These are phyloP conservation scores for Rhynchophorus ferrugineus DNA, from an alignment of 1,140 invertebrate genomes.

Conservation along the genomic window DNA sequence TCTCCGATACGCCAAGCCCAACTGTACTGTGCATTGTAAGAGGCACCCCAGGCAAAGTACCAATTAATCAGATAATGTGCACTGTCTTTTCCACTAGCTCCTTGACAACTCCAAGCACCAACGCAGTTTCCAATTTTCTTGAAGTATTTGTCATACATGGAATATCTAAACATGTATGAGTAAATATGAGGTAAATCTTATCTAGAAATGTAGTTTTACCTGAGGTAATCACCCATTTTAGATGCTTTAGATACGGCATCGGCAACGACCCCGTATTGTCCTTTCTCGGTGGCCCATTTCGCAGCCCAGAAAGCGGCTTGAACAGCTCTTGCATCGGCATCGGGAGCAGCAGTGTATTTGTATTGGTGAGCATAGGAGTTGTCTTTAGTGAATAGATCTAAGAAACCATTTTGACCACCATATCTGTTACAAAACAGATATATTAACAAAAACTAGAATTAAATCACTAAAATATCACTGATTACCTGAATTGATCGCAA, in stretches of 20 bases:
- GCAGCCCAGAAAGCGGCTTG: conserved; percentile 24
- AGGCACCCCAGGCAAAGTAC: conserved; percentile 22
- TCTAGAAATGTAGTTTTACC: not conserved
- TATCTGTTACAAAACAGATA: not conserved
- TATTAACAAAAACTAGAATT: not conserved
- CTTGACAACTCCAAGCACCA: conserved; percentile 11
- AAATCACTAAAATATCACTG: conserved; percentile 1
- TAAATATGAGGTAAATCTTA: too few species aligned
- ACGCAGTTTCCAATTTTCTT: conserved; percentile 15
- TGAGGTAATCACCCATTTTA: conserved; percentile 23
- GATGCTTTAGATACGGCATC: conserved; percentile 16
- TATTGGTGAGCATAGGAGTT: conserved; percentile 18
- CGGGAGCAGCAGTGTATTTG: conserved; percentile 23
- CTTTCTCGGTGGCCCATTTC: conserved; percentile 22
- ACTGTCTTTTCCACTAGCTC: conserved; percentile 18
- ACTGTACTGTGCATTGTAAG: conserved; percentile 5
- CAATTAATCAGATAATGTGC: conserved; percentile 21
- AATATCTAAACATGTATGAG: conserved; percentile 9
- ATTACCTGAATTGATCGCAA: conserved; percentile 20
- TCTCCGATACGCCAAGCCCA: conserved; percentile 23
- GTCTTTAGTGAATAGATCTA: conserved; percentile 14
- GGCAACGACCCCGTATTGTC: conserved; percentile 2
- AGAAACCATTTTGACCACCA: conserved; percentile 15
- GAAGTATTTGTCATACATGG: conserved; percentile 24
- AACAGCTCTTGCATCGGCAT: conserved; percentile 22